These are phyloP conservation scores for Procavia capensis DNA, from an alignment of 2,113 vertebrate species.

Conservation along the genomic window DNA sequence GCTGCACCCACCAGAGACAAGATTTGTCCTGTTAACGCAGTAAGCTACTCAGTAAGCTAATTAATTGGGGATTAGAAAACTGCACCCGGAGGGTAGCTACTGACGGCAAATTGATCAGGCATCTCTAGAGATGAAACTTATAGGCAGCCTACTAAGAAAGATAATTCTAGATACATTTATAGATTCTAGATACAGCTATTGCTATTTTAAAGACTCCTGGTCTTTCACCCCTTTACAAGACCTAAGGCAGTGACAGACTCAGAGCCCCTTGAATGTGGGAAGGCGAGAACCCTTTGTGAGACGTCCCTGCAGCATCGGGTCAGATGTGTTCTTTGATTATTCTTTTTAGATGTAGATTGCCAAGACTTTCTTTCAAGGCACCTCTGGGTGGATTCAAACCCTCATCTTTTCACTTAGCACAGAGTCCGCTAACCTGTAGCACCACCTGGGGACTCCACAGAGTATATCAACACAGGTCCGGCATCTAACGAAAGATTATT, in stretches of 20 bases:
- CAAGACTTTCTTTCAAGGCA: too few relatives aligned
- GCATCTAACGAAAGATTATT: not conserved
- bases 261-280: not conserved
- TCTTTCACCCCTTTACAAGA: not conserved
- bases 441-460: not conserved
- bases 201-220: not conserved
- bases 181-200: not conserved
- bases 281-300: not conserved
- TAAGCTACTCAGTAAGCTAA: not conserved
- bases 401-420: too few relatives aligned
- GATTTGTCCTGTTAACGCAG: not conserved
- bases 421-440: too few relatives aligned
- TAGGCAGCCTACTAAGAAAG: not conserved
- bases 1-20: not conserved
- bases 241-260: not conserved
- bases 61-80: not conserved
- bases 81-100: not conserved
- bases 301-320: not conserved
- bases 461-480: not conserved
- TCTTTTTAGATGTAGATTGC: too few relatives aligned
- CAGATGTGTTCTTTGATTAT: not conserved
- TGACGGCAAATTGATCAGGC: not conserved
- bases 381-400: too few relatives aligned
- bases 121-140: not conserved
- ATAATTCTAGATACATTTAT: not conserved